Conservation (phyloP, 2,113 vertebrate species). For the Gavia stellata region DNA sequence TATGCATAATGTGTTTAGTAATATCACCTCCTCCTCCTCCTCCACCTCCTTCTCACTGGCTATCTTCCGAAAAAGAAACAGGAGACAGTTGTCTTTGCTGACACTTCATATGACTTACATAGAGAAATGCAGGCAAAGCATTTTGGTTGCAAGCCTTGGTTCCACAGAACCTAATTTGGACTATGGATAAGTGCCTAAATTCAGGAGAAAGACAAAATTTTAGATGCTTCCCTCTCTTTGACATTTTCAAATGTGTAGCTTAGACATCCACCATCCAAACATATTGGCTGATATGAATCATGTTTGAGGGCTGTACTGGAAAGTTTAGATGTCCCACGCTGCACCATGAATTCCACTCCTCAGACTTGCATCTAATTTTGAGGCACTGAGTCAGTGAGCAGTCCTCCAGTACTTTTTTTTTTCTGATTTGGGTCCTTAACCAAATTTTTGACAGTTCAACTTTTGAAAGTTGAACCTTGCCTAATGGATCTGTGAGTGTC, state of each 20-base stretch:
- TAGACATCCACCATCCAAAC: not conserved
- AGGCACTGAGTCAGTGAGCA: not conserved
- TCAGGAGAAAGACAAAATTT: not conserved
- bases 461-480: not conserved
- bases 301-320: not conserved
- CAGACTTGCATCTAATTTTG: not conserved
- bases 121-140: not conserved
- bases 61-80: conserved; percentile 16
- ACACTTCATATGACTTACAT: not conserved
- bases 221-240: not conserved
- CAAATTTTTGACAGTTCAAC: not conserved
- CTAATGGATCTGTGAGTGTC: not conserved
- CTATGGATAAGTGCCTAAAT: not conserved
- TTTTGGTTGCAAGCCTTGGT: not conserved
- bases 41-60: not conserved
- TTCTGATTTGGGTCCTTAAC: not conserved
- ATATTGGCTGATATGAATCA: not conserved
- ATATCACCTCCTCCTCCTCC: conserved; percentile 50
- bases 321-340: not conserved
- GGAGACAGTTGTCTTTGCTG: conserved; percentile 30
- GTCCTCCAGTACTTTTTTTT: not conserved
- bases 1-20: conserved; percentile 9
- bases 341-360: not conserved
- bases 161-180: not conserved
- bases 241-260: not conserved